These are phyloP conservation scores for Luffia ferchaultella DNA, from an alignment of 2,888 invertebrate genomes.

Conservation along the genomic window DNA sequence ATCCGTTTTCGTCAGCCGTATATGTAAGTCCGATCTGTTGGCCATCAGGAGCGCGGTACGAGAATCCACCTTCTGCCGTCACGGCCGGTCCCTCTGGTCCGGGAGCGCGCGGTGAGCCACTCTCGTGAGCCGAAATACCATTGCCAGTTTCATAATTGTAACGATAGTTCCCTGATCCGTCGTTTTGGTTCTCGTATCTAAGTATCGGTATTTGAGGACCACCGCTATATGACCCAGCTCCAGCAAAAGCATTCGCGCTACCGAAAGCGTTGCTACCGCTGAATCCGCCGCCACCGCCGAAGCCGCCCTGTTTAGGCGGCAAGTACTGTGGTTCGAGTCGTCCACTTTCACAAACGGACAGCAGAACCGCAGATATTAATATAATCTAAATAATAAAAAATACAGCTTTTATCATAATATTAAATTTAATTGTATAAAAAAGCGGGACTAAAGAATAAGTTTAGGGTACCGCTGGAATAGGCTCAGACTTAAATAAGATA, in stretches of 20 bases:
- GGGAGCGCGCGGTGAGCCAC: constrained; percentile 55
- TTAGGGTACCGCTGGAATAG: no score
- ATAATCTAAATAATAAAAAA: constrained; percentile 17
- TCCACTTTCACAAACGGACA: constrained; percentile 40
- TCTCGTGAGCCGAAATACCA: constrained; percentile 66
- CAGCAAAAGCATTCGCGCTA: constrained; percentile 1
- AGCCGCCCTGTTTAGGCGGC: constrained; percentile 27
- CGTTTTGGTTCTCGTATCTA: constrained; percentile 66
- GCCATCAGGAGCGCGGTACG: constrained; percentile 71
- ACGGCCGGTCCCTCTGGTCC: constrained; percentile 52
- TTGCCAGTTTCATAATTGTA: constrained; percentile 71
- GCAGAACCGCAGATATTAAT: constrained; percentile 27
- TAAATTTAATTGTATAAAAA: neutral
- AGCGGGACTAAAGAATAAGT: no score
- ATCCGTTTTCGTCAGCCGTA: constrained; percentile 74
- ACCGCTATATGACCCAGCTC: constrained; percentile 17
- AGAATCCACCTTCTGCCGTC: constrained; percentile 69
- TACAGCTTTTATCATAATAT: neutral
- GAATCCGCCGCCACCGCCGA: constrained; percentile 20
- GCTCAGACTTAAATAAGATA: no score
- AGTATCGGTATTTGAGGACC: constrained; percentile 64
- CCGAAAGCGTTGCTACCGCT: neutral
- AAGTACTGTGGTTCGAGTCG: constrained; percentile 37
- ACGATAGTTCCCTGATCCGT: constrained; percentile 69
- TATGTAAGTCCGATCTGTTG: constrained; percentile 68